phyloP scores from a whole-genome alignment of 2,888 invertebrate species.

The Gandaritis pyraliata region DNA sequence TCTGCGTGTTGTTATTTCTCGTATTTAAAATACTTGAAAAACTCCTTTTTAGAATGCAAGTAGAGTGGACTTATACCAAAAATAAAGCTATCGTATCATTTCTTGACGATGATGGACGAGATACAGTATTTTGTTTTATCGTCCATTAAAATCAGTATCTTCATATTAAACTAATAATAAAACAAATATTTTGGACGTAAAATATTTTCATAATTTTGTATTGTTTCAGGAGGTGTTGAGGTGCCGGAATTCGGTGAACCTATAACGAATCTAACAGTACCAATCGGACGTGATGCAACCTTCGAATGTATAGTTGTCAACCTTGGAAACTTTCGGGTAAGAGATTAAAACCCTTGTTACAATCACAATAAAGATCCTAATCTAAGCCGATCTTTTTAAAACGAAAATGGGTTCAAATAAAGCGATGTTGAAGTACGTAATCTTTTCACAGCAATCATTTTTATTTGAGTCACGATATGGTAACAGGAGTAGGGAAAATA shows the following conservation, averaged over 20 bases:
- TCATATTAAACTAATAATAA: no score
- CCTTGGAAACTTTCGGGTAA: slow-evolving; percentile 95
- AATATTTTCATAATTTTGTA: not conserved
- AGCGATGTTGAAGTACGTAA: slow-evolving; percentile 3
- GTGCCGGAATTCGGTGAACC: slow-evolving; percentile 93
- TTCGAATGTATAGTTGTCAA: slow-evolving; percentile 95
- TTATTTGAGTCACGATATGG: slow-evolving; percentile 6
- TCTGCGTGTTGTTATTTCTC: slow-evolving; percentile 7
- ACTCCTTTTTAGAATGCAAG: not conserved
- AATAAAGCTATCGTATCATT: no score
- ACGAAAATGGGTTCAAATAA: not conserved
- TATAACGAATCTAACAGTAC: slow-evolving; percentile 92
- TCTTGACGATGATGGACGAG: no score
- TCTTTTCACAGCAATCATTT: slow-evolving; percentile 2
- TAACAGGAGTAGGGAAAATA: slow-evolving; percentile 4
- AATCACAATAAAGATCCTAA: slow-evolving; percentile 16
- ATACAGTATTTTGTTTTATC: no score
- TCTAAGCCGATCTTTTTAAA: slow-evolving; percentile 7
- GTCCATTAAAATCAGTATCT: no score
- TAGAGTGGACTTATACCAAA: not conserved
- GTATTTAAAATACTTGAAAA: not conserved
- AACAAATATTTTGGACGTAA: no score
- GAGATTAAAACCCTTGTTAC: slow-evolving; percentile 53
- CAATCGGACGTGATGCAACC: slow-evolving; percentile 94
- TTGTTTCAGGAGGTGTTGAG: slow-evolving; percentile 84